Evolutionary conservation across 2,113 vertebrate genomes (phyloP).

Genomic region (Sorex fumeus): DNA sequence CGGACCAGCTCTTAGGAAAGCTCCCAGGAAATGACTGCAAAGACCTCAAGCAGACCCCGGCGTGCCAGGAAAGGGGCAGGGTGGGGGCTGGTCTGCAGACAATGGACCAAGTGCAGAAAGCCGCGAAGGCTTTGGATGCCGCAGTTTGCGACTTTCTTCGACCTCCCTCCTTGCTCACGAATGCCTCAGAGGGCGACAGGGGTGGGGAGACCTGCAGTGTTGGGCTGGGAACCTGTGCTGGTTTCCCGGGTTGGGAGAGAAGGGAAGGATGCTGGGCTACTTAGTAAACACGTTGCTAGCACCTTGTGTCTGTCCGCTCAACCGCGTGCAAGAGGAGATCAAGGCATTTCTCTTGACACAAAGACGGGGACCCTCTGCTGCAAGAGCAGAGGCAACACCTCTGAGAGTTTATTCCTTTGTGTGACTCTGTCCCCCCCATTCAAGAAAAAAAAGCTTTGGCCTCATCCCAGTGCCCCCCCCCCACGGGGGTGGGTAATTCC

Average conservation of each 20-base stretch:
- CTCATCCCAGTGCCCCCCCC: background rate
- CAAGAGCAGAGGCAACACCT: too few relatives aligned
- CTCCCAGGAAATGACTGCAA: background rate
- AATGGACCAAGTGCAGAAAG: background rate
- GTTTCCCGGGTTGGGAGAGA: background rate
- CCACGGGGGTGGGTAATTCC: slow-evolving; percentile 15
- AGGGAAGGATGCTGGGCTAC: background rate
- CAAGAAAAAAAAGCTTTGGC: slow-evolving; percentile 45
- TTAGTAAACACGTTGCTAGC: slow-evolving; percentile 18
- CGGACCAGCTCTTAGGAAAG: background rate
- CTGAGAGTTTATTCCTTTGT: slow-evolving; percentile 21
- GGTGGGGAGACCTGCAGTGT: too few relatives aligned
- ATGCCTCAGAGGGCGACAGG: too few relatives aligned
- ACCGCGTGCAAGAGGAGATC: background rate
- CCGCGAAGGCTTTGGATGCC: background rate
- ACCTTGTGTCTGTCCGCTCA: slow-evolving; percentile 16
- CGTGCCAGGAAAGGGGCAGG: background rate
- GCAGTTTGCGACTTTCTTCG: too few relatives aligned
- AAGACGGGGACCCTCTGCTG: background rate
- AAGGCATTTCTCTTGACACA: slow-evolving; percentile 34
- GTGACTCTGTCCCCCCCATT: background rate
- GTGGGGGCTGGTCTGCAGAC: background rate
- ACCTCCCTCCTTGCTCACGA: too few relatives aligned
- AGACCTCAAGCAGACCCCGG: background rate
- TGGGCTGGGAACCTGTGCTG: too few relatives aligned